These are phyloP conservation scores for Opisthograptis luteolata DNA, from an alignment of 2,888 invertebrate genomes.

Conservation along the genomic window DNA sequence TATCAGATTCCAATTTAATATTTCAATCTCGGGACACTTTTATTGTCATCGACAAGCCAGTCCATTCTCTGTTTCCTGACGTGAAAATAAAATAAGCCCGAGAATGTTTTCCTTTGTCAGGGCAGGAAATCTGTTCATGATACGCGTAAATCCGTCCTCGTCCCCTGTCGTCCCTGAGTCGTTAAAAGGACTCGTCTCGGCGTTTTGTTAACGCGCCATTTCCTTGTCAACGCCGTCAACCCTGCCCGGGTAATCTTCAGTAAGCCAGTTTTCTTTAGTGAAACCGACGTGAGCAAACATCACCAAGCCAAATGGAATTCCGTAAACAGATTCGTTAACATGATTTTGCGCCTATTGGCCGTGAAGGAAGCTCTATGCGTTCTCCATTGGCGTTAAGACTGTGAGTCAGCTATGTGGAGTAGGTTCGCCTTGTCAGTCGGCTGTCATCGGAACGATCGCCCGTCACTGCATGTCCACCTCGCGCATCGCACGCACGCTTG, in stretches of 20 bases:
- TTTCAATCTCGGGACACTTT: slow-evolving; percentile 47
- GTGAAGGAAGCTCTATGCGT: slow-evolving; percentile 55
- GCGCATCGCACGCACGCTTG: slow-evolving; percentile 84
- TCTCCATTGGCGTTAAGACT: slow-evolving; percentile 66
- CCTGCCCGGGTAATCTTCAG: slow-evolving; percentile 68
- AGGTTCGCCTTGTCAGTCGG: slow-evolving; percentile 69
- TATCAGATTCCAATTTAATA: slow-evolving; percentile 39
- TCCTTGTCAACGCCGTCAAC: slow-evolving; percentile 75
- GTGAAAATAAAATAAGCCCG: slow-evolving; percentile 65
- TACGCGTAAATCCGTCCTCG: slow-evolving; percentile 79
- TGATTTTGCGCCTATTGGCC: slow-evolving; percentile 60
- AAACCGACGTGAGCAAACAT: slow-evolving; percentile 43
- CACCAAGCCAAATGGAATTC: slow-evolving; percentile 45
- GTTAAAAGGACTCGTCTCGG: slow-evolving; percentile 76
- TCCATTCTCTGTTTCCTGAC: slow-evolving; percentile 50
- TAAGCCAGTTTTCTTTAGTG: slow-evolving; percentile 60
- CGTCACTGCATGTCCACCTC: slow-evolving; percentile 82
- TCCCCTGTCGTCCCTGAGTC: slow-evolving; percentile 76
- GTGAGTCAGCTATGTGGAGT: slow-evolving; percentile 75
- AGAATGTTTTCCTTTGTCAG: slow-evolving; percentile 72
- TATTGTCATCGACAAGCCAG: slow-evolving; percentile 47
- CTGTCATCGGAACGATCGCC: slow-evolving; percentile 81
- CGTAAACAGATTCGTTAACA: slow-evolving; percentile 59
- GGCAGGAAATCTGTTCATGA: slow-evolving; percentile 80
- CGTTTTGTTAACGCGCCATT: slow-evolving; percentile 78